These are phyloP conservation scores for Drosophila formosana DNA, from an alignment of 2,888 invertebrate genomes.

Conservation along the genomic window DNA sequence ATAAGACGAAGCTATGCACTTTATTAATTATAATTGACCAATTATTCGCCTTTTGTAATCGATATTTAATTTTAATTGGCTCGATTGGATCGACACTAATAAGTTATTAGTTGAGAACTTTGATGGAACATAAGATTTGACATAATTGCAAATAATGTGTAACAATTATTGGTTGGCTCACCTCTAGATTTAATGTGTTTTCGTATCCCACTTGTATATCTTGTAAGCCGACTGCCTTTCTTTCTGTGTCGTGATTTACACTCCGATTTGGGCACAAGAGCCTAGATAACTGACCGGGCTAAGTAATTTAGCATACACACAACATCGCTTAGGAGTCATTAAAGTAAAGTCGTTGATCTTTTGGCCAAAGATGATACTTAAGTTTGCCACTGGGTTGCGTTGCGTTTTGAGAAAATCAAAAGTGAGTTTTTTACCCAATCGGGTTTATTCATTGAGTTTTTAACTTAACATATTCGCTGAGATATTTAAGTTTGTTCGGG, in stretches of 20 bases:
- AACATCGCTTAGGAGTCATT: constrained; percentile 16
- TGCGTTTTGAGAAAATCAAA: background rate
- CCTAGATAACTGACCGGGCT: constrained; percentile 15
- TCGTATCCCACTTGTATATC: background rate
- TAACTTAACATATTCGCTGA: constrained; percentile 14
- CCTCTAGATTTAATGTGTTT: background rate
- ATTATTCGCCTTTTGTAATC: constrained; percentile 6
- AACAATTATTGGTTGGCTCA: background rate
- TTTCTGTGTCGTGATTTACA: constrained; percentile 23
- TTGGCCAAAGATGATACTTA: constrained; percentile 30
- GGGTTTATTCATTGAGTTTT: constrained; percentile 18
- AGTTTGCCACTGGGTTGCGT: constrained; percentile 18
- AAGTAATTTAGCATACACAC: constrained; percentile 44
- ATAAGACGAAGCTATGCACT: background rate
- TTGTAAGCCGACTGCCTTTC: background rate
- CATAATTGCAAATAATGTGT: too few relatives aligned
- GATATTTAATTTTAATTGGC: constrained; percentile 4
- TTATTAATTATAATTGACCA: constrained; percentile 15
- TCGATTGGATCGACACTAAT: background rate
- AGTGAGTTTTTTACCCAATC: constrained; percentile 10
- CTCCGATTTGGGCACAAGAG: constrained; percentile 24
- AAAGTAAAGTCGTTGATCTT: constrained; percentile 45
- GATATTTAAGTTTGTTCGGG: constrained; percentile 38
- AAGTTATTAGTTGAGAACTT: background rate
- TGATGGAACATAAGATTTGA: too few relatives aligned